Percentiles rank a stretch among this genome's conserved stretches.
phyloP scores from a whole-genome alignment of 2,888 invertebrate species.

The Hyposoter dolosus region DNA sequence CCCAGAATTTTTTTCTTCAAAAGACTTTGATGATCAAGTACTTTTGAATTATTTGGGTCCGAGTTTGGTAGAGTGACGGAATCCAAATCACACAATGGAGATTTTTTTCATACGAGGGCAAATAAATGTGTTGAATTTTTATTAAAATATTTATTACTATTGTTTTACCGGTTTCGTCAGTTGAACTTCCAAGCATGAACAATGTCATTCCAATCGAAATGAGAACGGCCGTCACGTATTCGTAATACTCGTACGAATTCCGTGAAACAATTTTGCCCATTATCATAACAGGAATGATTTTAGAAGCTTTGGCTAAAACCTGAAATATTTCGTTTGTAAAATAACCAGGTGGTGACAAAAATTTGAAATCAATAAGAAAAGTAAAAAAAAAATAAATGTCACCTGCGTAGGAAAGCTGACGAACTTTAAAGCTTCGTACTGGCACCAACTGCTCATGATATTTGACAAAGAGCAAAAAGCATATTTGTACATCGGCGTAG shows the following conservation, averaged over 20 bases:
- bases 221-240: conserved; percentile 95
- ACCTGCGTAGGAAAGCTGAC: conserved; percentile 99
- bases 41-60: too few relatives aligned
- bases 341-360: background rate
- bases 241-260: conserved; percentile 94
- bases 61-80: too few relatives aligned
- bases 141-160: background rate
- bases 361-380: background rate
- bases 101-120: background rate
- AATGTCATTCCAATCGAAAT: conserved; percentile 97
- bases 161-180: conserved; percentile 86
- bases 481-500: conserved; percentile 97
- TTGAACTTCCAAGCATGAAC: conserved; percentile 94
- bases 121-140: background rate
- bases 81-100: background rate
- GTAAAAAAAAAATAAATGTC: conserved; percentile 49
- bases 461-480: conserved; percentile 98
- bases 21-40: too few relatives aligned
- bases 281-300: conserved; percentile 98
- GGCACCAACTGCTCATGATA: conserved; percentile 99
- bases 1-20: background rate
- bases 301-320: conserved; percentile 98
- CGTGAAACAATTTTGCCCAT: conserved; percentile 97
- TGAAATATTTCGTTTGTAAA: conserved; percentile 2
- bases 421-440: conserved; percentile 99